Conservation (phyloP, 2,888 invertebrate genomes). For the Leptura quadrifasciata region DNA sequence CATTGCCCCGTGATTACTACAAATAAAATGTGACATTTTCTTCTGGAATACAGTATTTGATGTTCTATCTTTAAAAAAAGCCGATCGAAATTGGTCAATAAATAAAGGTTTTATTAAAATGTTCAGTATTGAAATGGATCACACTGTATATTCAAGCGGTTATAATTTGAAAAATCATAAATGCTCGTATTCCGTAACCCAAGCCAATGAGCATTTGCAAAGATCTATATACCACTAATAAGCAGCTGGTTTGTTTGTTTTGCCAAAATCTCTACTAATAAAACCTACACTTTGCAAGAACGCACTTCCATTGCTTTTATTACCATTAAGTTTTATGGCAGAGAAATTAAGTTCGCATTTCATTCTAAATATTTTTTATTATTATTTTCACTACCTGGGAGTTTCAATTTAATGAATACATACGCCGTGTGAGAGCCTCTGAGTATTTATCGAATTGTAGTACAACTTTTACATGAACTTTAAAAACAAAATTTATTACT, state of each 20-base stretch:
- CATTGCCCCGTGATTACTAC: too few relatives aligned
- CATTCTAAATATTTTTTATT: conserved; percentile 38
- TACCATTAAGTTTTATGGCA: conserved; percentile 4
- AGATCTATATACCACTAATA: background rate
- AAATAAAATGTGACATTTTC: too few relatives aligned
- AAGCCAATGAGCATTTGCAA: background rate
- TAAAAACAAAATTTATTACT: conserved; percentile 65
- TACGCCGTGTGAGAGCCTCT: conserved; percentile 56
- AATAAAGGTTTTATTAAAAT: too few relatives aligned
- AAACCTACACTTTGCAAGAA: conserved; percentile 15
- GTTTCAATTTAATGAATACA: conserved; percentile 47
- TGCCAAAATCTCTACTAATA: conserved; percentile 20
- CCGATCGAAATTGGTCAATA: too few relatives aligned
- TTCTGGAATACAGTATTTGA: too few relatives aligned
- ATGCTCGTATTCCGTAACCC: background rate
- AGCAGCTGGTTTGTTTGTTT: background rate
- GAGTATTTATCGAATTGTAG: conserved; percentile 65
- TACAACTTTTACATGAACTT: conserved; percentile 65
- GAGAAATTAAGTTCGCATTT: conserved; percentile 23
- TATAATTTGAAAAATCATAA: too few relatives aligned
- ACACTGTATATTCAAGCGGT: too few relatives aligned
- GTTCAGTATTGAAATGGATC: too few relatives aligned
- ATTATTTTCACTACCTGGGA: conserved; percentile 40
- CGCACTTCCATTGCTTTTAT: background rate
- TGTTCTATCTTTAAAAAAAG: too few relatives aligned